Evolutionary conservation across 2,113 vertebrate species (phyloP).

Genomic region (Nipponia nippon): DNA sequence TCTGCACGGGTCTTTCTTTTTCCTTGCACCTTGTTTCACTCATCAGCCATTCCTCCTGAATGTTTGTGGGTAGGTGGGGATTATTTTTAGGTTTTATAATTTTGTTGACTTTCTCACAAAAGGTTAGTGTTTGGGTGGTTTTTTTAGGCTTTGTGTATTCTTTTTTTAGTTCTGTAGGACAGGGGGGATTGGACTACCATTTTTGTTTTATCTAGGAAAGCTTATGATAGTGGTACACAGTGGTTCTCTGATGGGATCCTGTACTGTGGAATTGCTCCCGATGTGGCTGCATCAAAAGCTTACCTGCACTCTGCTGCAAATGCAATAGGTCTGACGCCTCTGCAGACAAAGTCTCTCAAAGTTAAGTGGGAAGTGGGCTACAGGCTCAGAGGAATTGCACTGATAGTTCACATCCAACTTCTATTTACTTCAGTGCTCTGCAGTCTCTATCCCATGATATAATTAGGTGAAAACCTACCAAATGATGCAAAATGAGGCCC

Average conservation of each 20-base stretch:
- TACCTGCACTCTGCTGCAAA: not conserved
- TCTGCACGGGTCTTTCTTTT: not conserved
- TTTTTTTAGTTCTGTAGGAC: not conserved
- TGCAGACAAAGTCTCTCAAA: not conserved
- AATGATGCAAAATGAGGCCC: not conserved
- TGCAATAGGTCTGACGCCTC: not conserved
- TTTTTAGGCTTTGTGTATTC: not conserved
- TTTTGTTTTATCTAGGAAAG: not conserved
- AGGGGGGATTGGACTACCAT: not conserved
- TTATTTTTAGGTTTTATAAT: not conserved
- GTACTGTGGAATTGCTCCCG: not conserved
- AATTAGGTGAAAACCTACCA: not conserved
- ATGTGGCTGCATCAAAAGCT: not conserved
- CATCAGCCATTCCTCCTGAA: not conserved
- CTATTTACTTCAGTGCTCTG: not conserved
- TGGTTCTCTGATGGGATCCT: not conserved
- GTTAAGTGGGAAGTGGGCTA: not conserved
- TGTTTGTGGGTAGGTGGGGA: not conserved
- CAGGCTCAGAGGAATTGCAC: not conserved
- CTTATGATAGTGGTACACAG: not conserved
- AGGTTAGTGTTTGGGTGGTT: rapidly evolving
- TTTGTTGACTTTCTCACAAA: not conserved
- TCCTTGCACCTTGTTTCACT: not conserved
- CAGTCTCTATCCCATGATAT: not conserved
- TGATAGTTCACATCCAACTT: not conserved